These are phyloP conservation scores for Calcarius lapponicus DNA, from an alignment of 2,797 vertebrate genomes.

Conservation along the genomic window DNA sequence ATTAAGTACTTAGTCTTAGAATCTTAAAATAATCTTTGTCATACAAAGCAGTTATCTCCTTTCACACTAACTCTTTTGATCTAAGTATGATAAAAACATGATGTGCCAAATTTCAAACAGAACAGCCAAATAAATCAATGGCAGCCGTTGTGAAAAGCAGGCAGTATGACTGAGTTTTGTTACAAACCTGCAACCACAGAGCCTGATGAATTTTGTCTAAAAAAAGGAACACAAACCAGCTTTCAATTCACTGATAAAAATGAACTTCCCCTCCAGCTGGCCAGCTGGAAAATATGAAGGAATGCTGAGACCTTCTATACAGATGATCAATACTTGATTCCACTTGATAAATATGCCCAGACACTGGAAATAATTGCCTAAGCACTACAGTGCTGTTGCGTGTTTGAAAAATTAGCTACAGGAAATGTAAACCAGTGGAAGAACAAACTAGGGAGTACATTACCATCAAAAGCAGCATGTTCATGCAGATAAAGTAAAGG, in stretches of 20 bases:
- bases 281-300: conserved; percentile 3
- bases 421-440: conserved; percentile 25
- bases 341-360: conserved; percentile 49
- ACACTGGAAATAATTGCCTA: conserved; percentile 53
- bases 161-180: background rate
- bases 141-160: background rate
- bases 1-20: background rate
- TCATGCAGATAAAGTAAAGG: background rate
- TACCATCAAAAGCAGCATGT: conserved; percentile 2
- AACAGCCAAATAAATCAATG: conserved; percentile 5
- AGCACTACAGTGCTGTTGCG: background rate
- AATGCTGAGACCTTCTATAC: conserved; percentile 25
- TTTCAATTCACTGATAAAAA: conserved; percentile 2
- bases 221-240: background rate
- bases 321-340: conserved; percentile 51
- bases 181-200: background rate
- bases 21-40: background rate
- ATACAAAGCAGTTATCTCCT: background rate
- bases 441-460: conserved; percentile 27
- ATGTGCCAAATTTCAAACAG: background rate
- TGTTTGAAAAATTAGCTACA: background rate
- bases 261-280: background rate
- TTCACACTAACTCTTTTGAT: background rate
- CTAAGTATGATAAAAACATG: background rate
- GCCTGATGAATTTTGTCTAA: background rate